A percentile compares a stretch with the other conserved stretches of the same genome.
Evolutionary conservation across 2,888 invertebrate species (phyloP).

Genomic region (Malacosoma neustria): DNA sequence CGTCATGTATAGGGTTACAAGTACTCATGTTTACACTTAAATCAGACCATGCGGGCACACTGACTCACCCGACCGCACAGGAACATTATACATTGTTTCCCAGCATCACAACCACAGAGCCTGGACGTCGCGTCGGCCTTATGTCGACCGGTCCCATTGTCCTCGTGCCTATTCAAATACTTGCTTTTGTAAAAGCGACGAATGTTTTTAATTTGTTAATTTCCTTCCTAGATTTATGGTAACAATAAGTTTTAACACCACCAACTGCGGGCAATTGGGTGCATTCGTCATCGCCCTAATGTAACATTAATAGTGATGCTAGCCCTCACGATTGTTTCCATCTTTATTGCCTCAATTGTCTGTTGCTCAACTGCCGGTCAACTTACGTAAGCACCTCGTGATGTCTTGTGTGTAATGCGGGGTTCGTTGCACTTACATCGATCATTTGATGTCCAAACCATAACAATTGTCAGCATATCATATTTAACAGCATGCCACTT

Average conservation of each 20-base stretch:
- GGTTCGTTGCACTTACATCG: slow-evolving; percentile 49
- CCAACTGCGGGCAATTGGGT: slow-evolving; percentile 29
- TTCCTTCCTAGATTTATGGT: slow-evolving; percentile 19
- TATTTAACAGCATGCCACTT: not conserved
- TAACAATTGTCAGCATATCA: not conserved
- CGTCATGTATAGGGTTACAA: too few relatives aligned
- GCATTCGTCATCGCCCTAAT: slow-evolving; percentile 35
- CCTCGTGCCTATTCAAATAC: slow-evolving; percentile 49
- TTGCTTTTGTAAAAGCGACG: slow-evolving; percentile 37
- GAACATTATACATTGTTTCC: slow-evolving; percentile 52
- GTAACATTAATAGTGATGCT: slow-evolving; percentile 48
- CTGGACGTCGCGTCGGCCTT: slow-evolving; percentile 46
- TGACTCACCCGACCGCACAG: slow-evolving; percentile 58
- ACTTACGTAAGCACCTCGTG: slow-evolving; percentile 50
- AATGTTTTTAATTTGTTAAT: slow-evolving; percentile 31
- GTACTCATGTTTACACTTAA: too few relatives aligned
- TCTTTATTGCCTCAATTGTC: slow-evolving; percentile 64
- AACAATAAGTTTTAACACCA: slow-evolving; percentile 21
- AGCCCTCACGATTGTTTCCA: slow-evolving; percentile 51
- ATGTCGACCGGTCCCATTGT: slow-evolving; percentile 57
- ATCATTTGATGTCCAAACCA: slow-evolving; percentile 11
- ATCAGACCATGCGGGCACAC: slow-evolving; percentile 42
- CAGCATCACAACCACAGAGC: slow-evolving; percentile 41
- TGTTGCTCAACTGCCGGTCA: slow-evolving; percentile 49
- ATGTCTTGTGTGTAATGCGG: slow-evolving; percentile 34